Evolutionary conservation across 2,888 invertebrate genomes (phyloP).

Genomic region (Melipona beecheii): DNA sequence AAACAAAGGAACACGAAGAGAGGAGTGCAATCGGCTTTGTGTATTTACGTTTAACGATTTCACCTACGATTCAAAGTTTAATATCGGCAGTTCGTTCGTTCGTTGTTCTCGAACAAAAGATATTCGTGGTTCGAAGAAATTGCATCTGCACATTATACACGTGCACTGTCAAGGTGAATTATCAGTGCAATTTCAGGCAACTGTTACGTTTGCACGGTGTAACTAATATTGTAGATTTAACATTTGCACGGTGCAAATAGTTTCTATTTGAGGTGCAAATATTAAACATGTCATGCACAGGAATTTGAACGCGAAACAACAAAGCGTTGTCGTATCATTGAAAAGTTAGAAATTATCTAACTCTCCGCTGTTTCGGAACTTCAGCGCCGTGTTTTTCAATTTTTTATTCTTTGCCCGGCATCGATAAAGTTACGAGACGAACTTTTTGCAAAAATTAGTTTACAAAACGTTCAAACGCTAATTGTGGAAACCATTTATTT

Average conservation of each 20-base stretch:
- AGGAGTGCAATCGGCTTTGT: constrained; percentile 6
- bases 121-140: not conserved
- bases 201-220: not conserved
- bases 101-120: not conserved
- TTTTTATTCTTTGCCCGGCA: not conserved
- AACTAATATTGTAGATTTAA: constrained; percentile 12
- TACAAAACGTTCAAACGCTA: not conserved
- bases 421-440: too few relatives aligned
- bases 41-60: not conserved
- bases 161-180: not conserved
- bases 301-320: not conserved
- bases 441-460: too few relatives aligned
- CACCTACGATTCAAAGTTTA: not conserved
- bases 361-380: not conserved
- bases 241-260: constrained; percentile 9
- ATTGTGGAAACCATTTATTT: not conserved
- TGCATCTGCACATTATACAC: not conserved
- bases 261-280: not conserved
- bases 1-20: not conserved
- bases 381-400: not conserved
- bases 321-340: not conserved
- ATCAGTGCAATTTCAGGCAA: constrained; percentile 6
- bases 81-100: not conserved
- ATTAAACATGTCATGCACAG: not conserved
- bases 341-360: not conserved